A percentile compares a stretch with the other conserved stretches of the same genome.
Conservation (phyloP, 2,797 vertebrate species). For the Sorex maritimensis region DNA sequence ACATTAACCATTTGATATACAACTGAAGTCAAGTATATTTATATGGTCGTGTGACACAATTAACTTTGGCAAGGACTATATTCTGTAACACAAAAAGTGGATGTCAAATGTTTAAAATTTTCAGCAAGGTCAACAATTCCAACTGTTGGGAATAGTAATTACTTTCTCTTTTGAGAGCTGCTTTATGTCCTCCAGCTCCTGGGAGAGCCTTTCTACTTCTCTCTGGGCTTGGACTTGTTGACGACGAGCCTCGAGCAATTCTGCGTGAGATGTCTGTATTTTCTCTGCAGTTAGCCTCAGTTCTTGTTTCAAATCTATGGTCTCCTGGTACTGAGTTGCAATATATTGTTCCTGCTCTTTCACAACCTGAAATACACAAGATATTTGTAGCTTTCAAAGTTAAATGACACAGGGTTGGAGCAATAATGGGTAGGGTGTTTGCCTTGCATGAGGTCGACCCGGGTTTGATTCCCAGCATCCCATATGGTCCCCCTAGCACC, state of each 20-base stretch:
- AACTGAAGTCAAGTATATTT: slow-evolving; percentile 51
- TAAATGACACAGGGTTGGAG: slow-evolving; percentile 28
- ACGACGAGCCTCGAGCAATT: slow-evolving; percentile 89
- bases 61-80: slow-evolving; percentile 51
- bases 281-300: slow-evolving; percentile 89
- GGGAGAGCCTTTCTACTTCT: slow-evolving; percentile 89
- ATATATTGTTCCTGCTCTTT: slow-evolving; percentile 88
- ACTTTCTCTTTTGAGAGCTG: slow-evolving; percentile 92
- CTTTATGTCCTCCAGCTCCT: slow-evolving; percentile 89
- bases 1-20: slow-evolving; percentile 52
- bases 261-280: slow-evolving; percentile 87
- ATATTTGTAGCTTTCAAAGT: slow-evolving; percentile 65
- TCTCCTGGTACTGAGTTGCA: slow-evolving; percentile 89
- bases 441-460: too few relatives aligned
- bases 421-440: too few relatives aligned
- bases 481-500: too few relatives aligned
- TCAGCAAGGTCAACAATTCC: slow-evolving; percentile 26
- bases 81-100: slow-evolving; percentile 36
- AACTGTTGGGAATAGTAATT: slow-evolving; percentile 69
- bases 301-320: slow-evolving; percentile 89
- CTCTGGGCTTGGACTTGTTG: slow-evolving; percentile 86
- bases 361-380: slow-evolving; percentile 85
- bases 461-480: too few relatives aligned
- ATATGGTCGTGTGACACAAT: not conserved
- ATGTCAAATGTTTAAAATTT: slow-evolving; percentile 41